Base-by-base conservation (phyloP, 2,113 vertebrate species). In the Apaloderma vittatum region DNA sequence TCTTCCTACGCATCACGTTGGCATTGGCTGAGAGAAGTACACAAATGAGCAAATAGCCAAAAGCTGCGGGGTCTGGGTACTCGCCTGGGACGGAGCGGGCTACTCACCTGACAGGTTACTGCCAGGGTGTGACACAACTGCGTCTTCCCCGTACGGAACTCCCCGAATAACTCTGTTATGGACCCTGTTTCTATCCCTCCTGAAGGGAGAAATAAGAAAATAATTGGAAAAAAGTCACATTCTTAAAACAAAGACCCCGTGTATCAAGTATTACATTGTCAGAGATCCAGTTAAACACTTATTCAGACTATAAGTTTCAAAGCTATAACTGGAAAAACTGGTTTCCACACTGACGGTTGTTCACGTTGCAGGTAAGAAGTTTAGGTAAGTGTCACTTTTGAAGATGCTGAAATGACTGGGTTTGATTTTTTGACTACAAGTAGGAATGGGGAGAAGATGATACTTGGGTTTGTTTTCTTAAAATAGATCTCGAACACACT, bases 131-230 rank as follows among this genome's bases (percentile, higher is more conserved):
- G 99, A 95, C 99, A 99, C 88, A 99, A 97, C 97, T 99, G 99
- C 1, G 99, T 99, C 93, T 99, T 99, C 29, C 99, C 99, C 3
- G 99, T 99, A 37, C 99, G 98, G 86, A 99, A 99, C 96, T 99
- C 99, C 81, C 99, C 99, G 14, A 99, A 99, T 98, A 99, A 99
- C 95, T 99, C 99, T 18, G 99, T 99, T 94, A 99, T 99, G 73
- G 99, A 99, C 52, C 99, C 99, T 0, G 99, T 99, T 97, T 99
- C 99, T 81, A 99, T 99, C 62, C 99, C 99, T 84, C 99, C 99
- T 99, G 26, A 37, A 27, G 27, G 52, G 19, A 61, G 83, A 88
- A 48, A 30, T 2, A 40, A 12, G 2, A 21, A 43, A 40, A 24
- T 7, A 7, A 30, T 9, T 37, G 16, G 1, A 22, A 43, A 37